Percentiles rank a stretch among this genome's conserved stretches.
These are phyloP conservation scores for Tetramorium simillimum DNA, from an alignment of 1,140 invertebrate species.

Conservation along the genomic window DNA sequence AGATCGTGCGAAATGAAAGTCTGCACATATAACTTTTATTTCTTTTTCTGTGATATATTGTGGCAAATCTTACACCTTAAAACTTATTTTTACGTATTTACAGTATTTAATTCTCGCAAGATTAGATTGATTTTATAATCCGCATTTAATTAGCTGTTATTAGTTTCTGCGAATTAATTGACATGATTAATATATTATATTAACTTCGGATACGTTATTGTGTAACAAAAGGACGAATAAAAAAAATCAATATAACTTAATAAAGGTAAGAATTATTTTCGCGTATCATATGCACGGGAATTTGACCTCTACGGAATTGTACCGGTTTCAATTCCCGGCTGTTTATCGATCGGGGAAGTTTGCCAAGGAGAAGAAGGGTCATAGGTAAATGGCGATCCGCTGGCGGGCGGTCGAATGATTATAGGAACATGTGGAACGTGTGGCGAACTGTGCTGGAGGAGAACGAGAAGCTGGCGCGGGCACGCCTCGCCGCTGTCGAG, in stretches of 20 bases:
- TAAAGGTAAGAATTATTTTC: not conserved
- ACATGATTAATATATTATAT: not conserved
- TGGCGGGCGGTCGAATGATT: constrained; percentile 65
- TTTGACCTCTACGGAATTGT: constrained; percentile 25
- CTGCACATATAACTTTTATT: not conserved
- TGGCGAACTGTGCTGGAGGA: constrained; percentile 98
- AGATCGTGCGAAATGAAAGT: not conserved
- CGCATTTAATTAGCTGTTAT: not conserved
- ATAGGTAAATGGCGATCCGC: constrained; percentile 38
- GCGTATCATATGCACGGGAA: not conserved
- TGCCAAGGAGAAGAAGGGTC: constrained; percentile 45
- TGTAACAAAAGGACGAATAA: not conserved
- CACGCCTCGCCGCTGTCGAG: constrained; percentile 95
- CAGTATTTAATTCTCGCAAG: not conserved
- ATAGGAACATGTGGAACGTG: constrained; percentile 98
- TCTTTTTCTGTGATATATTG: not conserved
- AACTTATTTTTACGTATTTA: not conserved
- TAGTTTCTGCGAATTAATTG: not conserved
- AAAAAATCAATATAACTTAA: not conserved
- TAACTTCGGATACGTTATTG: not conserved
- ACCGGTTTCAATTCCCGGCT: constrained; percentile 16
- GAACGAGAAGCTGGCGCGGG: constrained; percentile 96
- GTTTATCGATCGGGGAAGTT: constrained; percentile 45
- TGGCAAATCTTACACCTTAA: not conserved
- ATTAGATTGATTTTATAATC: constrained; percentile 1